Evolutionary conservation across 2,888 invertebrate genomes (phyloP).

Genomic region (Fragum sueziense): DNA sequence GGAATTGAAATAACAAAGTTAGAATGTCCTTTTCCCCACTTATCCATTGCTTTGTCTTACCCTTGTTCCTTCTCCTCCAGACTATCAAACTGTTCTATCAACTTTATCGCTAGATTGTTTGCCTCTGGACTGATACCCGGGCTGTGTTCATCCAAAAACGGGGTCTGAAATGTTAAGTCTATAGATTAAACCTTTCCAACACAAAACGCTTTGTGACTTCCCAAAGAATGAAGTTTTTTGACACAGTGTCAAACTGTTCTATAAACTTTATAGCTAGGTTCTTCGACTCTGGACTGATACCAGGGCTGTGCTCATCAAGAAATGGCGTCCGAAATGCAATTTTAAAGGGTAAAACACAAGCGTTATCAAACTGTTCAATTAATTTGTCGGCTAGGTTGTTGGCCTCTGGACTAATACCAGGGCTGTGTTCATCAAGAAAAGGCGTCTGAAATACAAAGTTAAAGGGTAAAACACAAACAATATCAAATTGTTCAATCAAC

Average conservation of each 20-base stretch:
- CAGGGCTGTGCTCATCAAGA: conserved; percentile 84
- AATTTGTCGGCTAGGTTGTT: conserved; percentile 86
- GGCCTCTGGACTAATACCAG: conserved; percentile 86
- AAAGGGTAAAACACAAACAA: too few species aligned
- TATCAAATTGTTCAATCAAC: conserved; percentile 87
- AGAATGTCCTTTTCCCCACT: too few species aligned
- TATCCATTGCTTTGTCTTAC: conserved; percentile 68
- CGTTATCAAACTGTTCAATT: conserved; percentile 87
- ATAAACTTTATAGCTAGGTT: conserved; percentile 86
- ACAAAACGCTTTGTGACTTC: too few species aligned
- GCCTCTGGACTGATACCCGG: conserved; percentile 86
- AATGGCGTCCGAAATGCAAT: conserved; percentile 85
- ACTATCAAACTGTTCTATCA: conserved; percentile 87
- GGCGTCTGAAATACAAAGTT: conserved; percentile 85
- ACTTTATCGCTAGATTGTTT: conserved; percentile 86
- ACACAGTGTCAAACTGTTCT: conserved; percentile 87
- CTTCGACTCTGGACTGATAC: conserved; percentile 86
- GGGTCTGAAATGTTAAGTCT: conserved; percentile 85
- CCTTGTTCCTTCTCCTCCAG: conserved; percentile 84
- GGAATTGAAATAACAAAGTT: too few species aligned
- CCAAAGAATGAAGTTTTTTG: too few species aligned
- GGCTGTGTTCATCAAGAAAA: conserved; percentile 84
- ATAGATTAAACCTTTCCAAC: too few species aligned
- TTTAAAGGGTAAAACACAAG: too few species aligned
- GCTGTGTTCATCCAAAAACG: conserved; percentile 83